phyloP scores from a whole-genome alignment of 2,888 invertebrate genomes.

The Papilio demoleus region DNA sequence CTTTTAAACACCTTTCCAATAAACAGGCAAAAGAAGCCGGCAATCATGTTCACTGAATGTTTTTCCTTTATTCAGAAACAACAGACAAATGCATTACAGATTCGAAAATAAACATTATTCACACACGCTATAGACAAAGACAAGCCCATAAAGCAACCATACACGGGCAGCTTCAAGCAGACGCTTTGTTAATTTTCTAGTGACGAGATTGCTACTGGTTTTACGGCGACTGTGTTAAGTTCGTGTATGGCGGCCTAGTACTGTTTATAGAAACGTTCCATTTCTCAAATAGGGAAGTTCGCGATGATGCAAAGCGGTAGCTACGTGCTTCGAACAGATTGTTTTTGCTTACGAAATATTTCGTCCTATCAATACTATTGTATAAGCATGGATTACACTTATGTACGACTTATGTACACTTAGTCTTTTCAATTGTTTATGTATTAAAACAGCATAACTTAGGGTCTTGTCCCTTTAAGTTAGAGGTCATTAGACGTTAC shows the following conservation, averaged over 20 bases:
- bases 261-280: constrained; percentile 21
- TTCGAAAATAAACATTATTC: constrained; percentile 22
- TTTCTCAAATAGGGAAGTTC: constrained; percentile 33
- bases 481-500: no score
- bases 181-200: not conserved
- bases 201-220: not conserved
- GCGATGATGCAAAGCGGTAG: constrained; percentile 33
- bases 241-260: constrained; percentile 16
- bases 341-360: constrained; percentile 30
- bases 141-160: not conserved
- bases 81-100: not conserved
- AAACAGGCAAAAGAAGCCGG: not conserved
- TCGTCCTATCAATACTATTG: not conserved
- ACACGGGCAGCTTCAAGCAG: not conserved
- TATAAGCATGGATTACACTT: not conserved
- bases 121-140: constrained; percentile 1
- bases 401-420: no score
- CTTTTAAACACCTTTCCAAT: not conserved
- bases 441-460: no score
- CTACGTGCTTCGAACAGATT: constrained; percentile 6
- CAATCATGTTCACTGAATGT: not conserved
- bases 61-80: not conserved
- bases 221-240: not conserved
- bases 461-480: no score
- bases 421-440: no score